Evolutionary conservation across 2,797 vertebrate genomes (phyloP), one percentile per base, ranked within the genome.

Genomic region (Molossus alvarezi): DNA sequence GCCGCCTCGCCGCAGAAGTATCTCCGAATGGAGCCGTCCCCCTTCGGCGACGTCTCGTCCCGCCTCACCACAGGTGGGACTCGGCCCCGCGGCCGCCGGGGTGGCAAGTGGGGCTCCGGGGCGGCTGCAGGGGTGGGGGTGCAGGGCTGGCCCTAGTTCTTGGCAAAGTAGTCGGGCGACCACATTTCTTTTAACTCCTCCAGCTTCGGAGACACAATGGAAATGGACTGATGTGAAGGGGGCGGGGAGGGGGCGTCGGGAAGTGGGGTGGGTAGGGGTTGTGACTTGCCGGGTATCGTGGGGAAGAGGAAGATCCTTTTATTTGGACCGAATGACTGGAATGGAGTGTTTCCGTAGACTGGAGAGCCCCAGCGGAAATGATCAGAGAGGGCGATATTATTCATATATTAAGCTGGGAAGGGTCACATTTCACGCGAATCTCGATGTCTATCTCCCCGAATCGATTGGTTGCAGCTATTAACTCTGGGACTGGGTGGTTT

Each of bases 1-100:
- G 97, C 98, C 93, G 98, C 99, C 48, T 99, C 99, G 51, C 99
- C 99, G 77, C 99, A 99, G 98, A 99, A 99, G 95, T 99, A 99
- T 97, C 98, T 99, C 97, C 99, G 99, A 25, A 98, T 99, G 99
- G 99, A 99, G 97, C 99, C 99, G 5, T 99, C 99, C 51, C 99
- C 99, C 8, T 99, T 99, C 97, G 99, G 99, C 94, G 99, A 99
- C 95, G 99, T 99, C 97, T 99, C 99, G 80, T 99, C 99, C 90
- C 99, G 99, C 96, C 99, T 99, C 94, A 99, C 99, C 72, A 99
- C 99, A 98, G 99, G 99, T 99, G 97, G 98, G 92, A 69, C 27
- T 27, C 17, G 76, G 64, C 80, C 45, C 60, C 10, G 58, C 9
- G 73, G 60, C 67, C 1, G n/a, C 58, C n/a, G 9, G 82, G 29